Conservation (phyloP, 2,113 vertebrate genomes). For the Scophthalmus maximus region DNA sequence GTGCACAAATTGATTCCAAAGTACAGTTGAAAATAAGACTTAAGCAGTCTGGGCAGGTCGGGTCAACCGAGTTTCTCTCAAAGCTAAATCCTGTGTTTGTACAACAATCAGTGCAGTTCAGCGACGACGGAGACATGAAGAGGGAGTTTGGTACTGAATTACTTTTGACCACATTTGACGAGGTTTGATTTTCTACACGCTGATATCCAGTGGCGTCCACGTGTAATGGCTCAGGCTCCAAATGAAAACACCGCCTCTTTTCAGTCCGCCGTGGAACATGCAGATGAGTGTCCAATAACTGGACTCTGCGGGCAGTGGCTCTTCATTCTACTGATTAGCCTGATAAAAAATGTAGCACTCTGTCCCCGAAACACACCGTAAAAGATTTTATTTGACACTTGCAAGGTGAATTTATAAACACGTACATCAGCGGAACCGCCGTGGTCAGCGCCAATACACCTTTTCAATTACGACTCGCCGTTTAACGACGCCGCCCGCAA, state of each 20-base stretch:
- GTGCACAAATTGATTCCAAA: constrained; percentile 1
- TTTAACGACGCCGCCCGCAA: constrained; percentile 47
- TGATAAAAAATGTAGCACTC: constrained; percentile 47
- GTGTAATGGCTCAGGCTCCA: not conserved
- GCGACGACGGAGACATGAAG: not conserved
- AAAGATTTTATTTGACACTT: constrained; percentile 68
- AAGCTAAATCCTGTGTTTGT: too few species aligned
- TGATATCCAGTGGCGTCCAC: not conserved
- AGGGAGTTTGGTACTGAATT: not conserved
- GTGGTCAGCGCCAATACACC: constrained; percentile 25
- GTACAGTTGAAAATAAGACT: not conserved
- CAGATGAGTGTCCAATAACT: constrained; percentile 28
- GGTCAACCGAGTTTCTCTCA: not conserved
- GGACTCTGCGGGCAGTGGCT: not conserved
- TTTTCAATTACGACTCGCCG: constrained; percentile 57
- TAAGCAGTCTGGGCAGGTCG: not conserved
- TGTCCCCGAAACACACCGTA: constrained; percentile 24
- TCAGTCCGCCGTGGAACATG: not conserved
- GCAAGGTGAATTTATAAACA: constrained; percentile 59
- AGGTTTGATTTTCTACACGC: not conserved
- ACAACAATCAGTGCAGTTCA: too few species aligned
- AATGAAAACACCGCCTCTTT: not conserved
- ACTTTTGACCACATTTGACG: not conserved
- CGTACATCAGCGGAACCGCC: constrained; percentile 18
- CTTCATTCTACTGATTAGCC: constrained; percentile 60